Conservation (phyloP, 2,113 vertebrate genomes). For the Uria lomvia region DNA sequence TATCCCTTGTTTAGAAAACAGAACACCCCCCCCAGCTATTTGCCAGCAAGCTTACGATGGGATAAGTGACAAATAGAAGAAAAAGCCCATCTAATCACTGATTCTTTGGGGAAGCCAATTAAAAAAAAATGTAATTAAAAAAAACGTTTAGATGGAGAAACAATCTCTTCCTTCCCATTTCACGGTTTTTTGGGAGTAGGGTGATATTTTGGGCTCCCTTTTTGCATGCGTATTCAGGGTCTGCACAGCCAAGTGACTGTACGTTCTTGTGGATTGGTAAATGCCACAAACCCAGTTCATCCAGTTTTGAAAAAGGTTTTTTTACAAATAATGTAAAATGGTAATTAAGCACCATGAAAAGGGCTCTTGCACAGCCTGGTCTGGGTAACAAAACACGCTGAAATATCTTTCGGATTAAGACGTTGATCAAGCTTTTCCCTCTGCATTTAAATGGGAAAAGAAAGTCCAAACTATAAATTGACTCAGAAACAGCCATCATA, state of each 20-base stretch:
- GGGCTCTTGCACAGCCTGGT: background rate
- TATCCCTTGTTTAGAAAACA: background rate
- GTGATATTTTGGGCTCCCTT: background rate
- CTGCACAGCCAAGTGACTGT: background rate
- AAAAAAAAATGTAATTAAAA: background rate
- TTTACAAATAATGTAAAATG: background rate
- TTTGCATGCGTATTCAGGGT: background rate
- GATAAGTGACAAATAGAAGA: background rate
- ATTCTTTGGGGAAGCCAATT: background rate
- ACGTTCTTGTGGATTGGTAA: background rate
- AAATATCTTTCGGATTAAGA: background rate
- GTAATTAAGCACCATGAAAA: background rate
- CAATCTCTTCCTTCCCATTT: background rate
- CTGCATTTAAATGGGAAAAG: background rate
- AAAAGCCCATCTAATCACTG: background rate
- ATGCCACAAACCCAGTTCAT: background rate
- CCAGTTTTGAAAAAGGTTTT: background rate
- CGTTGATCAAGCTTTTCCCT: background rate
- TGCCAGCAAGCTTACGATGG: background rate
- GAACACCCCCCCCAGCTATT: background rate
- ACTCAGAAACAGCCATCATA: background rate
- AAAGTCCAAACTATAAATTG: background rate
- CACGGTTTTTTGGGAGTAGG: background rate
- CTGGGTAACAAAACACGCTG: background rate
- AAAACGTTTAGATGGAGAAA: background rate